Percentiles rank a stretch among this genome's conserved stretches.
phyloP scores from a whole-genome alignment of 2,888 invertebrate species.

The Dasypogon diadema region DNA sequence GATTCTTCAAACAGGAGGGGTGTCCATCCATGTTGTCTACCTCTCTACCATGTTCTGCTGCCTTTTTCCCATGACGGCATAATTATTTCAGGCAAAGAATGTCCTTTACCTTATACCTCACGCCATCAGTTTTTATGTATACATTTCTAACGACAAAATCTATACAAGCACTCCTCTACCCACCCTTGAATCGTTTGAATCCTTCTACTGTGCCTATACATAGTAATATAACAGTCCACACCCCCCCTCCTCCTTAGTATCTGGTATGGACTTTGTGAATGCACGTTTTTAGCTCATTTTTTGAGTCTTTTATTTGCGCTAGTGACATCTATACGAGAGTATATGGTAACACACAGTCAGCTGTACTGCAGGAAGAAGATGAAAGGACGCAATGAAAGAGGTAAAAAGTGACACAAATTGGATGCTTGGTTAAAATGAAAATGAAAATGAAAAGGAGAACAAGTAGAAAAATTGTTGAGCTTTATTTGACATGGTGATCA shows the following conservation, averaged over 20 bases:
- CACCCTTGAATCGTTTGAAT: neutral
- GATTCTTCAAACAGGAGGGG: neutral
- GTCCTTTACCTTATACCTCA: neutral
- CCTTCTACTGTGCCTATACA: too few species aligned
- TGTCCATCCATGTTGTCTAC: neutral
- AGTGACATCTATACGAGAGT: conserved; percentile 30
- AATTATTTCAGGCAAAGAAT: conserved; percentile 26
- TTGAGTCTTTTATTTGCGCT: neutral
- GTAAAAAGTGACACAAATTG: conserved; percentile 34
- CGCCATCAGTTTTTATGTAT: neutral
- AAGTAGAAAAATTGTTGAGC: conserved; percentile 2
- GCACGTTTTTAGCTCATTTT: conserved; percentile 31
- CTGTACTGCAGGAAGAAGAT: neutral
- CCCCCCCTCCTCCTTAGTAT: conserved; percentile 6
- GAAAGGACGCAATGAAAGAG: neutral
- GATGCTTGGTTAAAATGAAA: conserved; percentile 40
- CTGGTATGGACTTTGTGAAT: neutral
- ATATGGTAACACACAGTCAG: conserved; percentile 13
- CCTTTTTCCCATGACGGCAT: conserved; percentile 16
- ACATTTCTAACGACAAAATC: conserved; percentile 32
- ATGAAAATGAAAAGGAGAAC: neutral
- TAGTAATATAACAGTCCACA: too few species aligned
- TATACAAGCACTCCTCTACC: conserved; percentile 5
- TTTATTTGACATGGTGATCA: conserved; percentile 40
- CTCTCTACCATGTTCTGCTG: too few species aligned